Percentiles rank a stretch among this genome's conserved stretches.
Conservation (phyloP, 2,888 invertebrate species). For the Pantelozetes paolii region DNA sequence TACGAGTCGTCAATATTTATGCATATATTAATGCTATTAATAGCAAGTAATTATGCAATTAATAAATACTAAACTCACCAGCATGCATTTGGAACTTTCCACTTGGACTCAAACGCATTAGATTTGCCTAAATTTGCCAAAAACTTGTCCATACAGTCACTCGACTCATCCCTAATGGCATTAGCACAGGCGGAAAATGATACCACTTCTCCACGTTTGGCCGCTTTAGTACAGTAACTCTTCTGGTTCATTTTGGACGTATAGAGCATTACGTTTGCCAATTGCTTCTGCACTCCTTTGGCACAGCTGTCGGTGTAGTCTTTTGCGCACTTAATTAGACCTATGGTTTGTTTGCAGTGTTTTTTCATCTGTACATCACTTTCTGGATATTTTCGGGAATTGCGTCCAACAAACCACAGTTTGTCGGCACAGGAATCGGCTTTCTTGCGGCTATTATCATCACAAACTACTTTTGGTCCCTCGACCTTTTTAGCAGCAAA, state of each 20-base stretch:
- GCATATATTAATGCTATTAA: too few relatives aligned
- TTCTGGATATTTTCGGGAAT: constrained; percentile 33
- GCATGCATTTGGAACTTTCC: constrained; percentile 32
- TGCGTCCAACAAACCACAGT: constrained; percentile 37
- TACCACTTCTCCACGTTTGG: constrained; percentile 26
- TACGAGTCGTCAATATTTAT: too few relatives aligned
- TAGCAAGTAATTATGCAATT: too few relatives aligned
- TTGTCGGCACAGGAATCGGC: constrained; percentile 36
- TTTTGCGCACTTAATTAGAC: constrained; percentile 33
- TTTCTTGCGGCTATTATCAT: neutral
- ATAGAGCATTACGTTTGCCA: constrained; percentile 39
- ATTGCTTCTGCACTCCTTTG: constrained; percentile 13
- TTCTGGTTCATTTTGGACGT: constrained; percentile 9
- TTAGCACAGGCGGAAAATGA: constrained; percentile 29
- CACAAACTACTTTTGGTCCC: too few relatives aligned
- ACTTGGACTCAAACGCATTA: neutral
- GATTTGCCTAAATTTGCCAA: constrained; percentile 25
- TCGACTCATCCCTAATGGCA: constrained; percentile 7
- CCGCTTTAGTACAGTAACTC: constrained; percentile 3
- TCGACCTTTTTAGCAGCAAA: too few relatives aligned
- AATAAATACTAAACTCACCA: constrained; percentile 40
- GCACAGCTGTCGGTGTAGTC: constrained; percentile 28
- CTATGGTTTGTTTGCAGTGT: constrained; percentile 19
- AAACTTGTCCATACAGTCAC: constrained; percentile 34
- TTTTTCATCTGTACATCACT: neutral